Percentiles rank a stretch among this genome's conserved stretches.
Evolutionary conservation across 2,797 vertebrate species (phyloP).

Genomic region (Acrossocheilus fasciatus): DNA sequence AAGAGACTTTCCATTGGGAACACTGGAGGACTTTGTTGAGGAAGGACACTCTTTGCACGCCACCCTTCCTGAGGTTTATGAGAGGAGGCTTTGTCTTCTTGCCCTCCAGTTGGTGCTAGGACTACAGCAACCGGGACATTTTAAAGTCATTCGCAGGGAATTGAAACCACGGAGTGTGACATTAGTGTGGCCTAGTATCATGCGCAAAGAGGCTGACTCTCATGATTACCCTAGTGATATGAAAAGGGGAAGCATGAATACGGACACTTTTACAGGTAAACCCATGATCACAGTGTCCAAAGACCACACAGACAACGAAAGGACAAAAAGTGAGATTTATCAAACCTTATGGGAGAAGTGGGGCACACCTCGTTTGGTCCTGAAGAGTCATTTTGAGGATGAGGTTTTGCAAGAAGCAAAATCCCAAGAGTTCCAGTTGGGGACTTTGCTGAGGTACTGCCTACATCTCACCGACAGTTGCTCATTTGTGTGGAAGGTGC

Average conservation of each 20-base stretch:
- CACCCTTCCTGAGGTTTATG: conserved; percentile 67
- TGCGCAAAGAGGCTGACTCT: not conserved
- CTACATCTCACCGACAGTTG: conserved; percentile 62
- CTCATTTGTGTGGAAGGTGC: conserved; percentile 39
- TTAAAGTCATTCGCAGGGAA: conserved; percentile 58
- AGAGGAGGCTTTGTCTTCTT: conserved; percentile 77
- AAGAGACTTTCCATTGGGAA: conserved; percentile 79
- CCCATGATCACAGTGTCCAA: not conserved
- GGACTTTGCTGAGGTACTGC: conserved; percentile 74
- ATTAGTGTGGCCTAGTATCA: conserved; percentile 70
- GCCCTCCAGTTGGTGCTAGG: conserved; percentile 82
- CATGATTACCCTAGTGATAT: conserved; percentile 49
- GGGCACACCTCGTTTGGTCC: conserved; percentile 77
- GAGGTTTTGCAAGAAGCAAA: conserved; percentile 29
- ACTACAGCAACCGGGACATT: conserved; percentile 73
- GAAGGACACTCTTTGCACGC: conserved; percentile 57
- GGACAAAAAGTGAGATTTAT: conserved; percentile 17
- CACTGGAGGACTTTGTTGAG: conserved; percentile 78
- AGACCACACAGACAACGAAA: not conserved
- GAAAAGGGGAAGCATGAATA: conserved; percentile 15
- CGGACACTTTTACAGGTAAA: not conserved
- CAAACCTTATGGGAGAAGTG: conserved; percentile 67
- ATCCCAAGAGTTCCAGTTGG: conserved; percentile 72
- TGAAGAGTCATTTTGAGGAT: conserved; percentile 57
- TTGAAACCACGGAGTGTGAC: conserved; percentile 76